These are phyloP conservation scores for Syngnathus rostellatus DNA, from an alignment of 2,797 vertebrate genomes.

Conservation along the genomic window DNA sequence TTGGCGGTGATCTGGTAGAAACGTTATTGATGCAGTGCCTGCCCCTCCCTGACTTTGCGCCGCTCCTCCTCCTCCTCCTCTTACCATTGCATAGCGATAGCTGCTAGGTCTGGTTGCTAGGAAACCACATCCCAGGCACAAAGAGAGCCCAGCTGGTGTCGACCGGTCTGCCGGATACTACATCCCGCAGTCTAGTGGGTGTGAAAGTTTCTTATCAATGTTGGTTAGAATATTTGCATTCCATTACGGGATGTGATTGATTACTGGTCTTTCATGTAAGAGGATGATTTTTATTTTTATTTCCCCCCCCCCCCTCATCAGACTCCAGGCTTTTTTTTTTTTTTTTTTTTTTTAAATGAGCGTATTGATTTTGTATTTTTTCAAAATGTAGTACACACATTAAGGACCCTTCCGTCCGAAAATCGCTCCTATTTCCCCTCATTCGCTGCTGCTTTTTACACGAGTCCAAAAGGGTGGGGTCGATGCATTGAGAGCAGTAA, in stretches of 20 bases:
- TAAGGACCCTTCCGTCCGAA: conserved; percentile 25
- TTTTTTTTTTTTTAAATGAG: conserved; percentile 13
- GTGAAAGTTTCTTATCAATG: conserved; percentile 52
- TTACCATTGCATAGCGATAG: conserved; percentile 69
- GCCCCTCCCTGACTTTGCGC: conserved; percentile 64
- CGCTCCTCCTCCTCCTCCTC: conserved; percentile 54
- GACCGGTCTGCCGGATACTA: conserved; percentile 75
- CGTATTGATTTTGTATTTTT: conserved; percentile 6
- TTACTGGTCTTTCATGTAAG: not conserved
- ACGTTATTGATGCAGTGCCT: conserved; percentile 67
- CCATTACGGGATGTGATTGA: conserved; percentile 13
- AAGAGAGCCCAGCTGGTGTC: conserved; percentile 87
- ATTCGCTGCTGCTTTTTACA: conserved; percentile 44
- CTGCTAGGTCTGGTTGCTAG: conserved; percentile 88
- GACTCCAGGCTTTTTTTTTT: conserved; percentile 3
- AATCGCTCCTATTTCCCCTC: conserved; percentile 54
- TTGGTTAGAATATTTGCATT: conserved; percentile 19
- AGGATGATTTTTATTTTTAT: conserved; percentile 8
- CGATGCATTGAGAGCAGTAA: conserved; percentile 28
- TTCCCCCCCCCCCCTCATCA: not conserved
- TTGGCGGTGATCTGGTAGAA: conserved; percentile 58
- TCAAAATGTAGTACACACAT: conserved; percentile 6
- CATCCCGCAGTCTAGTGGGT: conserved; percentile 70
- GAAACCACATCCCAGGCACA: conserved; percentile 84
- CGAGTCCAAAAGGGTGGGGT: conserved; percentile 51